phyloP scores from a whole-genome alignment of 2,888 invertebrate genomes.

The Cabera pusaria region DNA sequence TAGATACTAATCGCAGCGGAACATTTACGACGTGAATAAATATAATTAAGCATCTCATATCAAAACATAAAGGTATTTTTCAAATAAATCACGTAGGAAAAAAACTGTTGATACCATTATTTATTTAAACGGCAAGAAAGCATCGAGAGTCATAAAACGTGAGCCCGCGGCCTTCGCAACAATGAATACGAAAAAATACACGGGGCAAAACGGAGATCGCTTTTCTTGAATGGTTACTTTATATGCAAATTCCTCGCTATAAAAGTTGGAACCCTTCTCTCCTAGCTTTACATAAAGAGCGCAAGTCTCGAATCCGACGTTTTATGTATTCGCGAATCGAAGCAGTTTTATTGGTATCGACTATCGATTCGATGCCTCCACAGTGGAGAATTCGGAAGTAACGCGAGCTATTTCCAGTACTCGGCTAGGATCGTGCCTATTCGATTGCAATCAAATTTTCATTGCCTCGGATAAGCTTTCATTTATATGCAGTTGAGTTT shows the following conservation, averaged over 20 bases:
- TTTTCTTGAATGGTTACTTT: conserved; percentile 84
- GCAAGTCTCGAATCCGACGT: conserved; percentile 75
- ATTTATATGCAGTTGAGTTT: conserved; percentile 58
- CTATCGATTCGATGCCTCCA: conserved; percentile 71
- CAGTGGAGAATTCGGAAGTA: conserved; percentile 73
- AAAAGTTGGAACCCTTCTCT: conserved; percentile 80
- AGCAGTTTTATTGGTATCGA: conserved; percentile 78
- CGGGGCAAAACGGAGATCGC: conserved; percentile 74
- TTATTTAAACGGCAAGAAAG: conserved; percentile 74
- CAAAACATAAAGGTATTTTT: conserved; percentile 55
- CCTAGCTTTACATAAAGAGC: conserved; percentile 75
- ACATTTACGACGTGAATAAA: conserved; percentile 53
- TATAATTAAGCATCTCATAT: conserved; percentile 52
- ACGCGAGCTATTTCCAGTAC: conserved; percentile 68
- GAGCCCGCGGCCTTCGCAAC: conserved; percentile 71
- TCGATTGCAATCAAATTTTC: conserved; percentile 72
- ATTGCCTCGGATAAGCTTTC: conserved; percentile 59
- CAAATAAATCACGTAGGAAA: conserved; percentile 63
- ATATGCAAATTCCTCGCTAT: conserved; percentile 81
- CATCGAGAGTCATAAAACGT: conserved; percentile 75
- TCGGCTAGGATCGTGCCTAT: conserved; percentile 66
- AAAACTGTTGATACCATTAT: conserved; percentile 75
- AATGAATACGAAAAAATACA: conserved; percentile 77
- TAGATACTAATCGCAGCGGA: conserved; percentile 37
- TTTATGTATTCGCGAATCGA: conserved; percentile 82